Conservation (phyloP, 2,113 vertebrate species). For the Taurulus bubalis region DNA sequence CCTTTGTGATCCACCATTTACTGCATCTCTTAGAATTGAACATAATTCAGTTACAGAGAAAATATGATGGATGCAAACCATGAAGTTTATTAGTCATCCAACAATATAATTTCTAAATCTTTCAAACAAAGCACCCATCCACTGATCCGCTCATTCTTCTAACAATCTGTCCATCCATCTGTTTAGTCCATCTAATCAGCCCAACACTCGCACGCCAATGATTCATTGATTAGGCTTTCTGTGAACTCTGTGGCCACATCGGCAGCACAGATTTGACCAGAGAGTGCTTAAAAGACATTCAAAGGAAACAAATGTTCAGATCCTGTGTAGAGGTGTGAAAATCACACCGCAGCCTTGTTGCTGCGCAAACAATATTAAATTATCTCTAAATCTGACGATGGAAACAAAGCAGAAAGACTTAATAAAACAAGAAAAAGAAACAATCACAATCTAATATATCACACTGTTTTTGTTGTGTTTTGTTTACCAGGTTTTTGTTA, state of each 20-base stretch:
- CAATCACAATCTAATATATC: no score
- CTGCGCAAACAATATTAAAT: neutral
- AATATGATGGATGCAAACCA: constrained; percentile 15
- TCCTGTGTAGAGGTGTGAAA: constrained; percentile 61
- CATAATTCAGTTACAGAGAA: neutral
- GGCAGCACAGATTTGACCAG: constrained; percentile 62
- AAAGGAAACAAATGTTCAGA: constrained; percentile 59
- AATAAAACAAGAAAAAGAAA: neutral
- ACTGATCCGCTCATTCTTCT: constrained; percentile 64
- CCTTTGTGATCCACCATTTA: neutral
- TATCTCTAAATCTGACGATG: neutral
- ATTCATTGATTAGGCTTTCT: constrained; percentile 37
- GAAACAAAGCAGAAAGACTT: neutral
- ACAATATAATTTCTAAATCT: constrained; percentile 16
- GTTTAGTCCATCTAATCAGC: constrained; percentile 60
- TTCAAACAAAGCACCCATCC: constrained; percentile 51
- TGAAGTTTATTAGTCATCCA: neutral
- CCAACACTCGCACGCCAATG: neutral
- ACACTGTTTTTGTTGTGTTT: neutral
- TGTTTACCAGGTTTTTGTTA: fast-evolving
- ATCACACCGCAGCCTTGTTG: constrained; percentile 41
- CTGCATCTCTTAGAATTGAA: neutral
- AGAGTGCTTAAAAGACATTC: neutral
- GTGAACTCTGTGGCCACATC: constrained; percentile 4
- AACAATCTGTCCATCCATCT: constrained; percentile 80